Base-by-base conservation (phyloP, 2,113 vertebrate species). In the Podocnemis expansa region DNA sequence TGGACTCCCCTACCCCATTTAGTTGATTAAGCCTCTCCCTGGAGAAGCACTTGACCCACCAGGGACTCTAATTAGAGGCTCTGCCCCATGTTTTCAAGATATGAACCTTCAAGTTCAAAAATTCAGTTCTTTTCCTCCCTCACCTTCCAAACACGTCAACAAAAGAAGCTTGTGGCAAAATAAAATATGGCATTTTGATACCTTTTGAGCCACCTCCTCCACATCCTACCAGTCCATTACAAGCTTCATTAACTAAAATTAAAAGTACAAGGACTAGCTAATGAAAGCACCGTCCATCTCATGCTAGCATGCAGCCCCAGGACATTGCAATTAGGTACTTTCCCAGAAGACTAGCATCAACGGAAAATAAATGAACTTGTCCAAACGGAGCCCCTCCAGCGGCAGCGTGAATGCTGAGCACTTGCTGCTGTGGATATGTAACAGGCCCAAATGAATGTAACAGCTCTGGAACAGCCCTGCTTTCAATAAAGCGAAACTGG, bases 201-300 rank as follows among this genome's bases (percentile, higher is more conserved):
- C 25, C 73, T 54, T 87, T 90, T 89, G 45, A 87, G 70, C 78
- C 84, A 76, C 21, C 10, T 55, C 82, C 67, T 92, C 54, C 25
- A 86, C 56, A 92, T 95, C 89, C 55, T 84, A 54, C 79, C 70
- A 55, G 75, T 75, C 45, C 80, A 34, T 80, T 93, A 82, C 8
- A 95, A 31, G 51, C 56, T 91, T 95, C 82, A 83, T 95, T 93
- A 96, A 41, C 9, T 19, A 63, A 93, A 95, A 95, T 94, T 95
- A 95, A 89, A 94, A 95, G 25, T 49, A 90, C 5, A 96, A 84
- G 82, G 86, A 85, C 80, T 14, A 88, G 34, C 92, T 90, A 91
- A 96, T 6, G 5, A 97, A 90, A 94, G 63, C 43, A 80, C 8
- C n/a, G 58, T 58, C 78, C 79, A 93, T 52, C 79, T 91, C 78